Percentiles rank a stretch among this genome's conserved stretches.
phyloP scores from a whole-genome alignment of 37 sponge, comb jelly and placozoan species.

The Petrosia ficiformis region DNA sequence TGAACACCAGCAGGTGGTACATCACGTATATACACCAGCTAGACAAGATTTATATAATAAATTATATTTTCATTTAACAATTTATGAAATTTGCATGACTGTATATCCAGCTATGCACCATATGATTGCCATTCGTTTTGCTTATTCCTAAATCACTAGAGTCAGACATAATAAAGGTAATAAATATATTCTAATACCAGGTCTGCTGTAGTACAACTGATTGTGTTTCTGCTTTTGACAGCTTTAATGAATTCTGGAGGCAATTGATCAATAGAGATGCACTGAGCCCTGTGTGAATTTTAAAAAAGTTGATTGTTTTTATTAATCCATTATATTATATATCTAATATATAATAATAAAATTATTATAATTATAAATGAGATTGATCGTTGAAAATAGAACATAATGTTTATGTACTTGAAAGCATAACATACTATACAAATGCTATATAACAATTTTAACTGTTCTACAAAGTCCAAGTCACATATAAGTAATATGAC shows the following conservation, averaged over 20 bases:
- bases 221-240: conserved; percentile 58
- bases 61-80: neutral
- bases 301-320: neutral
- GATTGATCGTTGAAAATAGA: too few species aligned
- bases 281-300: neutral
- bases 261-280: conserved; percentile 22
- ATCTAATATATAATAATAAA: too few species aligned
- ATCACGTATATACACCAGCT: too few species aligned
- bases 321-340: neutral
- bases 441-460: too few species aligned
- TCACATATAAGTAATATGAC: too few species aligned
- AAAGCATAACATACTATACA: too few species aligned
- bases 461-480: too few species aligned
- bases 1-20: too few species aligned
- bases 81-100: neutral
- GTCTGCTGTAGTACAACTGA: conserved; percentile 87
- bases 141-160: neutral
- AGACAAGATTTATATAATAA: too few species aligned
- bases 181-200: conserved; percentile 44
- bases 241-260: conserved; percentile 82
- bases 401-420: too few species aligned
- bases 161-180: neutral
- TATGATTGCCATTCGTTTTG: neutral
- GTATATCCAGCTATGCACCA: neutral
- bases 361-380: too few species aligned